Base-by-base conservation (phyloP, 2,797 vertebrate genomes). In the Euphonia xanthogaster region DNA sequence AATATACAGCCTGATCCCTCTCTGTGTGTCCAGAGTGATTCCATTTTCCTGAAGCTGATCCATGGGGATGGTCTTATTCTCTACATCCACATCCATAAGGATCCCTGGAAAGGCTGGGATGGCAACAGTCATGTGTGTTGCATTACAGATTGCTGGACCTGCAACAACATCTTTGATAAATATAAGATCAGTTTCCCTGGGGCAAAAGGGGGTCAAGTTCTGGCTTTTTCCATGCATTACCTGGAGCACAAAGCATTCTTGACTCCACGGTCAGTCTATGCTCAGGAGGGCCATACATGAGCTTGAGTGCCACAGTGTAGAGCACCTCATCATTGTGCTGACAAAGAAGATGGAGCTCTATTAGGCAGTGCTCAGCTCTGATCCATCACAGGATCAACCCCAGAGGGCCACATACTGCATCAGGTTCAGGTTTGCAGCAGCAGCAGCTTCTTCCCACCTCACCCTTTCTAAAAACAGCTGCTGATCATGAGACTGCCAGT, bases 61-160 rank as follows among this genome's bases (percentile, higher is more conserved):
- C 87, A 94, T 19, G 0, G 92, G 85, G 7, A 98, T 74, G 9
- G 37, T 74, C 24, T 61, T 87, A 5, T 97, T 62, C 31, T 94
- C 92, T 27, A 97, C 10, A 54, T 8, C 74, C 50, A 98, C 37
- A 24, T 86, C 74, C 12, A 31, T 14, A 14, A 98, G 83, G 24
- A 66, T 83, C 23, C 97, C 98, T 47, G 97, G 97, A 75, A 98
- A 98, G 33, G 88, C 87, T 76, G 98, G 98, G 93, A 98, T 92
- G 58, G 54, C 24, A 28, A 98, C 39, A 54, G 81, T 97, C 97
- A 98, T 94, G n/a, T 98, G 96, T 21, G 98, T 98, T 14, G 89
- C 65, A 65, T 98, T 98, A 33, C 98, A 98, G 23, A 25, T 24
- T 39, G 95, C 95, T 40, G 96, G 95, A 67, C 94, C 98, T 98